Conservation (phyloP, 2,888 invertebrate genomes). For the Tetheella fluctuosa region DNA sequence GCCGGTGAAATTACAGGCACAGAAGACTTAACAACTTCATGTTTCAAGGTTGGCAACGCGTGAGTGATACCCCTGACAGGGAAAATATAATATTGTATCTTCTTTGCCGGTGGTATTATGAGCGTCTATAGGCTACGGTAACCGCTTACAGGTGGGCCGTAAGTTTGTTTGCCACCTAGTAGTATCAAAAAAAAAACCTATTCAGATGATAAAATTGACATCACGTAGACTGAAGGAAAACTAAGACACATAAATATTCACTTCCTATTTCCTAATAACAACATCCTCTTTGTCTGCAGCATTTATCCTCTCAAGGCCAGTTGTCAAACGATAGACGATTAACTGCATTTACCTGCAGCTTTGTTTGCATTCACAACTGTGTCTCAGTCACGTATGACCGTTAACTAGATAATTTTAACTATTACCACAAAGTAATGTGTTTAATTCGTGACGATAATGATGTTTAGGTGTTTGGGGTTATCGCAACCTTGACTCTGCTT, state of each 20-base stretch:
- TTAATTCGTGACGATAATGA: conserved; percentile 7
- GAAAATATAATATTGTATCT: too few species aligned
- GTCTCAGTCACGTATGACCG: neutral
- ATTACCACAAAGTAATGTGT: conserved; percentile 1
- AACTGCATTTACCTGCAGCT: conserved; percentile 2
- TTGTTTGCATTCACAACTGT: neutral
- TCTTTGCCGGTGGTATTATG: too few species aligned
- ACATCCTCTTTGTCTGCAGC: neutral
- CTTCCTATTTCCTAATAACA: neutral
- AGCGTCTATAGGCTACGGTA: too few species aligned
- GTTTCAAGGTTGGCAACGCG: too few species aligned
- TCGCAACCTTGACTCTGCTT: neutral
- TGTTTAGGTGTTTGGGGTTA: neutral
- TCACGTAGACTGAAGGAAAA: too few species aligned
- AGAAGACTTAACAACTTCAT: too few species aligned
- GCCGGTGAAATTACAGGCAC: too few species aligned
- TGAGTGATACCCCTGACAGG: too few species aligned
- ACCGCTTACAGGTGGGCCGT: too few species aligned
- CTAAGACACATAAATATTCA: neutral
- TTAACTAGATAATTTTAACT: neutral
- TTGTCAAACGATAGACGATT: neutral
- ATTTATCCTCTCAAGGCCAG: neutral
- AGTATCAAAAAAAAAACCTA: too few species aligned
- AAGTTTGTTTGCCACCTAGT: too few species aligned
- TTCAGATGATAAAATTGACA: too few species aligned